Base-by-base conservation (phyloP, 2,113 vertebrate genomes). In the Engraulis encrasicolus region DNA sequence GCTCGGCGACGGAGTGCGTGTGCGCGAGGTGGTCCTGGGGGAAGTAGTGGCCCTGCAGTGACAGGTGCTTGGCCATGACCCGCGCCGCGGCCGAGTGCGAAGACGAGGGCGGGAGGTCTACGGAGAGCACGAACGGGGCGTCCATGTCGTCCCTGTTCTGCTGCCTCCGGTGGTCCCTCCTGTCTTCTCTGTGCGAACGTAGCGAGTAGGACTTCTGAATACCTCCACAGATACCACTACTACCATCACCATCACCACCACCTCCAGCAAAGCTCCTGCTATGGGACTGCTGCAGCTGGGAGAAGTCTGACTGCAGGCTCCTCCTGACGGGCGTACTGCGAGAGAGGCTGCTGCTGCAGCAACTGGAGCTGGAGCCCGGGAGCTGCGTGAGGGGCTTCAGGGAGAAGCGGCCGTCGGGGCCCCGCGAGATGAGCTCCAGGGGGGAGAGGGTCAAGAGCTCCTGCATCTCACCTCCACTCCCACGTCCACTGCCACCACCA, bases 391-490 rank as follows among this genome's bases (percentile, higher is more conserved):
- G 66, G 81, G 40, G 95, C 89, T 78, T 94, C 85, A 19, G n/a
- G 6, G 23, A 66, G 58, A 99, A 99, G 19, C 97, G 96, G 0
- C 97, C 97, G 0, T 99, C 98, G 0, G 97, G 95, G 31, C 97
- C 96, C 0, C 98, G 93, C 80, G 93, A 93, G 89, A 99, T 99
- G 40, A 95, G 87, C 84, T 99, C 97, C 87, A 99, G 90, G 0
- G 95, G 93, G 4, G 95, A 88, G 1, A 91, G 87, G 0, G 89
- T 89, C 20, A 87, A 83, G 34, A 89, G 88, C n/a, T n/a, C n/a
- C n/a, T n/a, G n/a, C n/a, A n/a, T n/a, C n/a, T n/a, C n/a, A n/a
- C n/a, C n/a, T 45, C 40, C 40, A 45, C 9, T 45, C 9, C 40
- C n/a, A n/a, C n/a, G n/a, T 45, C 40, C 40, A 45, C 40, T 9